These are phyloP conservation scores for Pithys albifrons DNA, from an alignment of 2,113 vertebrate species.

Conservation along the genomic window DNA sequence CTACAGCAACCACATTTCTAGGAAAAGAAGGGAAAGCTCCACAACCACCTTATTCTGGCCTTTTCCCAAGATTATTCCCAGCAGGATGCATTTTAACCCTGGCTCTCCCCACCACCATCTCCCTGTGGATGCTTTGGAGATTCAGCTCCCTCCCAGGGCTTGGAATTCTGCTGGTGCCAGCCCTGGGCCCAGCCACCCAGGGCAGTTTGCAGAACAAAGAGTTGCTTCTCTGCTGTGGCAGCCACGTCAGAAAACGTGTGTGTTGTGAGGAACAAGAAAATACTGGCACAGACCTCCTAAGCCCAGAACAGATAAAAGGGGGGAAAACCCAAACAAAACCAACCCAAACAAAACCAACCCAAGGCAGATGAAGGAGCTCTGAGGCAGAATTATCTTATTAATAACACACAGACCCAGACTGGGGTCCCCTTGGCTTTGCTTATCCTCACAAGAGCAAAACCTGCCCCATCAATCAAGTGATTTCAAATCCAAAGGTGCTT, in stretches of 20 bases:
- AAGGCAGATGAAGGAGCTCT: background rate
- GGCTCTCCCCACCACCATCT: background rate
- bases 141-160: background rate
- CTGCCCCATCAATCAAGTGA: background rate
- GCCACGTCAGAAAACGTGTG: background rate
- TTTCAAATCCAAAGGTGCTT: background rate
- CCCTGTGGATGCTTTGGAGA: fast-evolving
- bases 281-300: background rate
- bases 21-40: background rate
- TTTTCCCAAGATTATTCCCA: background rate
- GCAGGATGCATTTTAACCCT: background rate
- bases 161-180: background rate
- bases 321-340: background rate
- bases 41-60: background rate
- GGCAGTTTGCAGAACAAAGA: slow-evolving; percentile 39
- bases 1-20: fast-evolving
- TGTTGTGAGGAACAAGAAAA: background rate
- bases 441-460: background rate
- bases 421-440: fast-evolving
- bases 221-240: slow-evolving; percentile 18
- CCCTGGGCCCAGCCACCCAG: background rate
- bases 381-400: background rate
- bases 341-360: background rate
- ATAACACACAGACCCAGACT: background rate
- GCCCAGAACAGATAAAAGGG: background rate